phyloP scores from a whole-genome alignment of 1,140 invertebrate species.

The Chlorops oryzae region DNA sequence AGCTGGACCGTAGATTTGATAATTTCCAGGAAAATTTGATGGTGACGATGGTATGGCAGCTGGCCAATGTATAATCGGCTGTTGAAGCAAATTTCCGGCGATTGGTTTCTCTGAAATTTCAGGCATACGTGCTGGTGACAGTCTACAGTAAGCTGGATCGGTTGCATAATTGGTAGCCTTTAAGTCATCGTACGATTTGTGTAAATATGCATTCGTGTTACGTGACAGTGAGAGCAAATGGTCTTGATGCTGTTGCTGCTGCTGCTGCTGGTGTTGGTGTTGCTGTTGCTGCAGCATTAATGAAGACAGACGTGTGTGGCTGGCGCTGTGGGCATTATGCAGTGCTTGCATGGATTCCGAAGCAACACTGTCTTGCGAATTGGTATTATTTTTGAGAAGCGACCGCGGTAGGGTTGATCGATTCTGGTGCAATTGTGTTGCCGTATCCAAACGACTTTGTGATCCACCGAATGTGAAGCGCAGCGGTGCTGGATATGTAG shows the following conservation, averaged over 20 bases:
- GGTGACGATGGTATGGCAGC: conserved; percentile 42
- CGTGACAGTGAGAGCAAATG: conserved; percentile 20
- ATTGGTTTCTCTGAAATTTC: too few relatives aligned
- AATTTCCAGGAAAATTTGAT: conserved; percentile 15
- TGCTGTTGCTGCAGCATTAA: conserved; percentile 21
- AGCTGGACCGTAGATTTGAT: conserved; percentile 1
- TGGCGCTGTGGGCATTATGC: conserved; percentile 18
- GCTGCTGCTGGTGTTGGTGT: conserved; percentile 20
- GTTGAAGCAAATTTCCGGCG: too few relatives aligned
- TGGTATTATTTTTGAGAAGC: conserved; percentile 25
- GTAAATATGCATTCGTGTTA: conserved; percentile 14
- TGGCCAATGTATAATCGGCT: conserved; percentile 36
- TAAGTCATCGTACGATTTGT: conserved; percentile 20
- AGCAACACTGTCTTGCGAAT: conserved; percentile 30
- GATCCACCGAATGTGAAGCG: conserved; percentile 14
- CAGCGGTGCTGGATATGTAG: neutral
- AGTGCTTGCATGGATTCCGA: conserved; percentile 21
- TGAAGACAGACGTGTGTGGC: conserved; percentile 26
- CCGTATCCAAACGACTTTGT: conserved; percentile 17
- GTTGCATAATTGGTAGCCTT: too few relatives aligned
- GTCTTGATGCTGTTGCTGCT: conserved; percentile 19
- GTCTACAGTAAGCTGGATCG: too few relatives aligned
- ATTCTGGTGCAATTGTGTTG: too few relatives aligned
- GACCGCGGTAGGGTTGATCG: conserved; percentile 42
- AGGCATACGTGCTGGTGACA: too few relatives aligned